These are phyloP conservation scores for Lysandra bellargus DNA, from an alignment of 2,888 invertebrate genomes.

Conservation along the genomic window DNA sequence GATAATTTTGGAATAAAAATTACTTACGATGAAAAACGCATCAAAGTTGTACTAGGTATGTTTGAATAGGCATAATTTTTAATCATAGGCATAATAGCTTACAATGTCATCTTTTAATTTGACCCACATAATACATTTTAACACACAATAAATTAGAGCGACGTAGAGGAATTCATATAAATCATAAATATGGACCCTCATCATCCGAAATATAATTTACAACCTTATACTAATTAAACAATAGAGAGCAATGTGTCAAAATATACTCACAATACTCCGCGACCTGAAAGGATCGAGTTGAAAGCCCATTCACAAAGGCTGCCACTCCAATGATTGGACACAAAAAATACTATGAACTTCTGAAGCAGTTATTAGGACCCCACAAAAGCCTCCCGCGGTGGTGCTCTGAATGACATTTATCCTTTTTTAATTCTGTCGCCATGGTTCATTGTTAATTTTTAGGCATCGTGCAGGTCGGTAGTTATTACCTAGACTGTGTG, in stretches of 20 bases:
- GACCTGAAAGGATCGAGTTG: conserved; percentile 44
- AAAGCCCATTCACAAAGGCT: conserved; percentile 44
- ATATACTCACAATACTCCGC: conserved; percentile 66
- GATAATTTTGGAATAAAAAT: neutral
- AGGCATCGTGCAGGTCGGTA: neutral
- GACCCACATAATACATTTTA: conserved; percentile 18
- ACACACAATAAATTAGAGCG: conserved; percentile 5
- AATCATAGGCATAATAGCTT: neutral
- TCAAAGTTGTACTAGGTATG: too few species aligned
- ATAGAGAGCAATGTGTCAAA: conserved; percentile 75
- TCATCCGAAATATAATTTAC: conserved; percentile 69
- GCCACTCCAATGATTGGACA: conserved; percentile 48
- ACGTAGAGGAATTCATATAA: conserved; percentile 50
- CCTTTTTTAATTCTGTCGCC: conserved; percentile 60
- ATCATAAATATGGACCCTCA: conserved; percentile 64
- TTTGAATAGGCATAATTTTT: too few species aligned
- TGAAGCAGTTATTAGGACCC: conserved; percentile 74
- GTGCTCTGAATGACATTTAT: conserved; percentile 62
- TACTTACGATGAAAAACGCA: too few species aligned
- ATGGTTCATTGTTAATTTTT: conserved; percentile 31
- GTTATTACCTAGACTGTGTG: neutral
- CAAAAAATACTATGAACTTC: conserved; percentile 76
- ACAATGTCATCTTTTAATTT: neutral
- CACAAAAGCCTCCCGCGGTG: conserved; percentile 63
- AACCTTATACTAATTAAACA: conserved; percentile 67